phyloP scores from a whole-genome alignment of 2,797 vertebrate species.

The Smutsia temminckii region DNA sequence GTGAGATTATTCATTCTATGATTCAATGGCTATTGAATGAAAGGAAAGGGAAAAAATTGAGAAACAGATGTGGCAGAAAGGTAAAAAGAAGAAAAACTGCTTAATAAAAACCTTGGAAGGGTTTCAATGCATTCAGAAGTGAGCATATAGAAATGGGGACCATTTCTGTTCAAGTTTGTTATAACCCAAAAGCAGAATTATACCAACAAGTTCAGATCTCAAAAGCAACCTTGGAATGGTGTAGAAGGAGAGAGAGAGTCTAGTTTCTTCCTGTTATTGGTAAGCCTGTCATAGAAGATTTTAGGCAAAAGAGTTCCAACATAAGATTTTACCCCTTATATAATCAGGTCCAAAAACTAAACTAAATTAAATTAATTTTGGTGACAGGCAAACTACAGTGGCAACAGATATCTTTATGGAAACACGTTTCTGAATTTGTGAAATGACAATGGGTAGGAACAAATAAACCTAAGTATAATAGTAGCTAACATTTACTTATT shows the following conservation, averaged over 20 bases:
- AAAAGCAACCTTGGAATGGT: neutral
- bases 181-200: neutral
- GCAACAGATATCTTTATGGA: neutral
- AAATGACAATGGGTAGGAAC: neutral
- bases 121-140: neutral
- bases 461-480: neutral
- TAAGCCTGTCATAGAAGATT: neutral
- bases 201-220: neutral
- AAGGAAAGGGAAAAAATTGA: conserved; percentile 34
- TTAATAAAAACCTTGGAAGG: neutral
- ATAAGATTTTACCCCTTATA: neutral
- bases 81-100: conserved; percentile 49
- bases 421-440: conserved; percentile 10
- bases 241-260: neutral
- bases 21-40: conserved; percentile 50
- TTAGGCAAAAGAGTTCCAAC: neutral
- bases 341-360: neutral
- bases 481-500: neutral
- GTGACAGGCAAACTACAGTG: neutral
- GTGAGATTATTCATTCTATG: neutral
- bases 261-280: neutral
- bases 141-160: neutral
- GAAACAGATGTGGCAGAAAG: conserved; percentile 65
- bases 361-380: conserved; percentile 10
- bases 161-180: neutral